Percentiles rank a stretch among this genome's conserved stretches.
Evolutionary conservation across 1,140 invertebrate species (phyloP).

Genomic region (Helicoverpa zea): DNA sequence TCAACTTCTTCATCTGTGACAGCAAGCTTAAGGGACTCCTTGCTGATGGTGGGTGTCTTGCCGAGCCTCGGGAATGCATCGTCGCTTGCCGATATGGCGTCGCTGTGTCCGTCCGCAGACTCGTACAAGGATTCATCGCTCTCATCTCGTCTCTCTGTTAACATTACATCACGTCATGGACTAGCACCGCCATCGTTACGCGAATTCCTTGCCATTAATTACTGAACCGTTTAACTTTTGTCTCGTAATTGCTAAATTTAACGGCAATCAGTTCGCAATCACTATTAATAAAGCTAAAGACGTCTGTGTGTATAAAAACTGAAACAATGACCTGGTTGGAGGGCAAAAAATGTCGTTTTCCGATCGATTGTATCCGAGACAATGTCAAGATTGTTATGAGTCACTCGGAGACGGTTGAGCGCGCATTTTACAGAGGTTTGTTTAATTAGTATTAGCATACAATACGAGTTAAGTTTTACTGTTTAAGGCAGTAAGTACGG

Average conservation of each 20-base stretch:
- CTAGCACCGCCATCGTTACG: not conserved
- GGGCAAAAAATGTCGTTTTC: constrained; percentile 44
- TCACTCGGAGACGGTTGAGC: constrained; percentile 39
- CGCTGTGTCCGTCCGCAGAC: constrained; percentile 81
- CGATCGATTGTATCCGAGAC: constrained; percentile 43
- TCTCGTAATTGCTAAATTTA: constrained; percentile 44
- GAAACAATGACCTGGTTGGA: constrained; percentile 44
- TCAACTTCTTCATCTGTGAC: constrained; percentile 82
- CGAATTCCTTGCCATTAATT: constrained; percentile 62
- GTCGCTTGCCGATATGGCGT: constrained; percentile 83
- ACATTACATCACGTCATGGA: constrained; percentile 48
- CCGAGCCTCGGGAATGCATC: constrained; percentile 75
- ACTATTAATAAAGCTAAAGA: constrained; percentile 34
- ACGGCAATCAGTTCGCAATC: constrained; percentile 42
- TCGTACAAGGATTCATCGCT: constrained; percentile 83
- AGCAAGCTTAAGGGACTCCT: constrained; percentile 81
- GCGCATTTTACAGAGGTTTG: constrained; percentile 16
- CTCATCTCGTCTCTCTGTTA: constrained; percentile 80
- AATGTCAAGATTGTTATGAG: constrained; percentile 46
- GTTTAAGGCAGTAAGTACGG: constrained; percentile 16
- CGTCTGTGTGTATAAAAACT: constrained; percentile 42
- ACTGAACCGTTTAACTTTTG: constrained; percentile 23
- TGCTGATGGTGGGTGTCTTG: constrained; percentile 80
- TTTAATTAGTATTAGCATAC: constrained; percentile 44
- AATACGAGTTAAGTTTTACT: constrained; percentile 29